Evolutionary conservation across 2,888 invertebrate species (phyloP).

Genomic region (Ormyrus thymus): DNA sequence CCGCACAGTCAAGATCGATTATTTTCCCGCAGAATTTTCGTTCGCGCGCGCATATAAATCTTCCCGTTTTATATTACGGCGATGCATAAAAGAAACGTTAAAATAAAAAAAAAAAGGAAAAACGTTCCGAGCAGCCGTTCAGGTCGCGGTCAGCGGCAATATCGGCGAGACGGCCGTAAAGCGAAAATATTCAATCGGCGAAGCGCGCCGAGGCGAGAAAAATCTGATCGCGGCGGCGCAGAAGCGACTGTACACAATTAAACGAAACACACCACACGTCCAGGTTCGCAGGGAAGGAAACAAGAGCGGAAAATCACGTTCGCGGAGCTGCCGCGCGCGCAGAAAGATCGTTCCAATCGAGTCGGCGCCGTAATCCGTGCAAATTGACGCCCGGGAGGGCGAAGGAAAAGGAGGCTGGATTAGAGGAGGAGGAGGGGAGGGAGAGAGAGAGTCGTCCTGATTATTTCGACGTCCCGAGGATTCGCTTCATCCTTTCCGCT

Average conservation of each 20-base stretch:
- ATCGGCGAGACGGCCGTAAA: too few relatives aligned
- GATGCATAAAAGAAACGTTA: background rate
- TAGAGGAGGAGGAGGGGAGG: conserved; percentile 14
- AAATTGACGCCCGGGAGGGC: conserved; percentile 33
- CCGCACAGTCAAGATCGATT: too few relatives aligned
- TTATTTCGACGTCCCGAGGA: conserved; percentile 37
- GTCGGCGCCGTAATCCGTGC: conserved; percentile 43
- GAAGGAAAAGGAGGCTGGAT: conserved; percentile 7
- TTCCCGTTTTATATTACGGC: background rate
- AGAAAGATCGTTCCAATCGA: conserved; percentile 43
- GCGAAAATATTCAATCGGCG: too few relatives aligned
- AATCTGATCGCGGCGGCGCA: background rate
- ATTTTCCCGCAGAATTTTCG: too few relatives aligned
- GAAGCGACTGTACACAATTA: conserved; percentile 13
- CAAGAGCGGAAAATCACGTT: conserved; percentile 4
- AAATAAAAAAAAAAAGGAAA: background rate
- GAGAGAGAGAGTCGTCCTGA: conserved; percentile 6
- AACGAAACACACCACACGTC: conserved; percentile 1
- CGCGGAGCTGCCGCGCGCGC: background rate
- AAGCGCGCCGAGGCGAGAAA: background rate
- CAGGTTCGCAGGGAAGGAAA: background rate
- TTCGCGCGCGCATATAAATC: too few relatives aligned
- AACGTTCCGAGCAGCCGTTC: too few relatives aligned
- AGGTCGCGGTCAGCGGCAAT: background rate
- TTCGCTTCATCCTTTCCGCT: conserved; percentile 27